Conservation (phyloP, 2,113 vertebrate species). For the Pseudopodoces humilis region DNA sequence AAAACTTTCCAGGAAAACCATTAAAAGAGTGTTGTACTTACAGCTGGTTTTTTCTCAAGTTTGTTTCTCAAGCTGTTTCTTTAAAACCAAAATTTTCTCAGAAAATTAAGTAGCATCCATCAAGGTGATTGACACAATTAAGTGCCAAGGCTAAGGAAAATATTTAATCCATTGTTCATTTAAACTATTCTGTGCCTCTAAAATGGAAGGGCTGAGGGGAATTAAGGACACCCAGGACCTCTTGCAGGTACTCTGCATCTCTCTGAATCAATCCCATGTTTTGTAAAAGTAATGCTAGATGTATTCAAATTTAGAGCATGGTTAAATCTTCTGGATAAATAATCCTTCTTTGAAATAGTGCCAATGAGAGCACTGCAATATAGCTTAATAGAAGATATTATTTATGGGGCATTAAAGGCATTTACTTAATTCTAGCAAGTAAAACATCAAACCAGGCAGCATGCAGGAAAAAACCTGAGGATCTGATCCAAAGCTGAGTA, state of each 20-base stretch:
- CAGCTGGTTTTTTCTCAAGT: background rate
- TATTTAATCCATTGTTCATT: background rate
- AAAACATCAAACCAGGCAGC: slow-evolving; percentile 50
- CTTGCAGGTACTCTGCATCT: background rate
- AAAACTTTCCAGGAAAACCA: background rate
- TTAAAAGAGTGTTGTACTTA: background rate
- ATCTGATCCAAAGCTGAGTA: background rate
- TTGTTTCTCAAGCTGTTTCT: background rate
- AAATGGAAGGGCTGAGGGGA: background rate
- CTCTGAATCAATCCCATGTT: background rate
- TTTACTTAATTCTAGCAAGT: slow-evolving; percentile 58
- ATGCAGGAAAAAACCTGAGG: background rate
- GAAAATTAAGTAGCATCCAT: background rate
- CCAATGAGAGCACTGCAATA: slow-evolving; percentile 42
- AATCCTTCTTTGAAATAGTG: slow-evolving; percentile 59
- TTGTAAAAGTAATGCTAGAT: slow-evolving; percentile 13
- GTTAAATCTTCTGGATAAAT: slow-evolving; percentile 61
- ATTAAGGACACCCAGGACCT: slow-evolving; percentile 2
- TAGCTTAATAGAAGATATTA: slow-evolving; percentile 29
- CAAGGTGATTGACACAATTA: background rate
- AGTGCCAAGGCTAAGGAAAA: background rate
- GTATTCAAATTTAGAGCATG: slow-evolving; percentile 34
- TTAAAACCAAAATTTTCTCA: background rate
- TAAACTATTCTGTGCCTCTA: background rate
- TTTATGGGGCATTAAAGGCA: slow-evolving; percentile 40